These are phyloP conservation scores for Camponotus vicinus DNA, from an alignment of 1,140 invertebrate genomes.

Conservation along the genomic window DNA sequence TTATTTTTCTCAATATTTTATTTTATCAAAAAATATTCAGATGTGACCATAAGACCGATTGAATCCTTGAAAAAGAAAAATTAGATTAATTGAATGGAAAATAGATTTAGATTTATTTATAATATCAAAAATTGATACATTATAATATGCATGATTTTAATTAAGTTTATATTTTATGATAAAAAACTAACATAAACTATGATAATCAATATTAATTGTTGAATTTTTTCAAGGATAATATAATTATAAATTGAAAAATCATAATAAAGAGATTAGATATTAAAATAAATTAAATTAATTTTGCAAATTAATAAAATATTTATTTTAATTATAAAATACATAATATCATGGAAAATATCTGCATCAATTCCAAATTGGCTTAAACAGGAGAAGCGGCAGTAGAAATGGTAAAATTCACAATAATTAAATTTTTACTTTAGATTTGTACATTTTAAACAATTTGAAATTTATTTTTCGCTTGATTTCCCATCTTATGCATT, in stretches of 20 bases:
- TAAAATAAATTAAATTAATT: slow-evolving; percentile 1
- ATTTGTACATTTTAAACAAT: slow-evolving; percentile 3
- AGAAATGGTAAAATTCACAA: not conserved
- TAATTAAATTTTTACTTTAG: not conserved
- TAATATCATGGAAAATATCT: not conserved
- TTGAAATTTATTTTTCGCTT: not conserved
- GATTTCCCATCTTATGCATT: not conserved
- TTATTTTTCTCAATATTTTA: slow-evolving; percentile 22
- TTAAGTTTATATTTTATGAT: not conserved
- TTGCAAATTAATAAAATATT: not conserved
- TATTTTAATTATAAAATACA: not conserved
- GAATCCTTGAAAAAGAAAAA: not conserved
- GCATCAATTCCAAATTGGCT: not conserved
- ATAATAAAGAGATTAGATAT: not conserved
- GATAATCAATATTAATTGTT: not conserved
- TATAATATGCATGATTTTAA: not conserved
- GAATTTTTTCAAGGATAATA: not conserved
- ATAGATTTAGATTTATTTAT: not conserved
- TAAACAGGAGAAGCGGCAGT: not conserved
- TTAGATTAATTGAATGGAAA: not conserved
- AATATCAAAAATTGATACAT: not conserved
- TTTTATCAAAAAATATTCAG: not conserved
- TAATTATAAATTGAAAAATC: slow-evolving; percentile 13
- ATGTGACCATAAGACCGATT: not conserved
- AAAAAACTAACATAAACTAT: not conserved